Evolutionary conservation across 2,797 vertebrate species (phyloP).

Genomic region (Uromys caudimaculatus): DNA sequence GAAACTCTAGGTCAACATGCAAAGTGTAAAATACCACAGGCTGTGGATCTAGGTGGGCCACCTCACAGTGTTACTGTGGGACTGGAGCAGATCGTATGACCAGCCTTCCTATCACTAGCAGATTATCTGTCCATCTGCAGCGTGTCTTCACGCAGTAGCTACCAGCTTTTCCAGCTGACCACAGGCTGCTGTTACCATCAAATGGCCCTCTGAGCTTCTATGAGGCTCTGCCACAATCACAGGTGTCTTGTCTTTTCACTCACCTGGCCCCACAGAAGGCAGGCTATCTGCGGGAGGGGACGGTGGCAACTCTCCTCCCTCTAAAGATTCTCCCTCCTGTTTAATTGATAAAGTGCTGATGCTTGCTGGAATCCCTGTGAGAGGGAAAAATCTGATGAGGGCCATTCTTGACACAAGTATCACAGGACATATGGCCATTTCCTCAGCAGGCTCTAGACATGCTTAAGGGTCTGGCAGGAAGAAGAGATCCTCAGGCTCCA

Average conservation of each 20-base stretch:
- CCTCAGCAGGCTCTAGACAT: not conserved
- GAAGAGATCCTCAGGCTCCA: not conserved
- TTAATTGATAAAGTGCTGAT: conserved; percentile 42
- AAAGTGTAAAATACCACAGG: rapidly evolving
- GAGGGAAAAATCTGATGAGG: not conserved
- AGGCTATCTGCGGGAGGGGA: not conserved
- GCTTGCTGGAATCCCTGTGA: conserved; percentile 7
- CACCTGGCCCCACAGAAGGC: conserved; percentile 47
- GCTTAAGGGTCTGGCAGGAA: not conserved
- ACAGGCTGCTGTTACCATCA: not conserved
- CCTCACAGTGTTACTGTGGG: rapidly evolving
- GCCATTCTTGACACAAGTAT: not conserved
- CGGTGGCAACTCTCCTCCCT: not conserved
- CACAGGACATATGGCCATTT: not conserved
- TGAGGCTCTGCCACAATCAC: not conserved
- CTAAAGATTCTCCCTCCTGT: conserved; percentile 45
- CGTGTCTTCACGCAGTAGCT: not conserved
- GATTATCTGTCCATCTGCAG: rapidly evolving
- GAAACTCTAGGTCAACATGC: not conserved
- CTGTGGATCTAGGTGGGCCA: not conserved
- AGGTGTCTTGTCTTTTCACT: not conserved
- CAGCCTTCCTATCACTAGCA: not conserved
- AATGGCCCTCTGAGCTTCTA: not conserved
- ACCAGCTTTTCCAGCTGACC: not conserved
- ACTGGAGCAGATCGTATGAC: not conserved